A percentile compares a stretch with the other conserved stretches of the same genome.
Conservation (phyloP, 2,888 invertebrate genomes). For the Coenonympha arcania region DNA sequence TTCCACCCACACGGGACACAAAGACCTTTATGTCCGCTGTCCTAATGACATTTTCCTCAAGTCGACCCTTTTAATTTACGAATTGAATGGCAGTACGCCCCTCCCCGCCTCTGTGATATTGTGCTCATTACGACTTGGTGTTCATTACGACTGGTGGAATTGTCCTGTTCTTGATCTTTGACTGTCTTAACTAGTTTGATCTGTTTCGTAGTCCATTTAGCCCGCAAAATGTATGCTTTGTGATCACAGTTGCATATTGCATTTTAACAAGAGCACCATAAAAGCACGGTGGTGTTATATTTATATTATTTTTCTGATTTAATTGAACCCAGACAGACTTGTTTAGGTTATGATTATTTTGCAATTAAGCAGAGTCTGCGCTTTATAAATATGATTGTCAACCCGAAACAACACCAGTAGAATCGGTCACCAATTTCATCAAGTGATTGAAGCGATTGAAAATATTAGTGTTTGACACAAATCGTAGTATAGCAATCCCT, state of each 20-base stretch:
- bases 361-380: no score
- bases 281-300: neutral
- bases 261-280: neutral
- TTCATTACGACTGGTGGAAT: conserved; percentile 21
- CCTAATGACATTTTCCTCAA: conserved; percentile 30
- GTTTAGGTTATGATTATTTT: no score
- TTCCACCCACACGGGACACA: conserved; percentile 11
- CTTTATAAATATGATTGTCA: no score
- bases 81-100: conserved; percentile 30
- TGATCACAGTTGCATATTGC: neutral
- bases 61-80: conserved; percentile 31
- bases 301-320: neutral
- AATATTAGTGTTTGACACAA: no score
- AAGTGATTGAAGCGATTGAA: no score
- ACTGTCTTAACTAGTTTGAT: conserved; percentile 23
- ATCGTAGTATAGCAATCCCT: no score
- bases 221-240: neutral
- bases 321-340: neutral
- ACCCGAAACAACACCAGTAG: no score
- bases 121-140: conserved; percentile 30
- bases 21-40: conserved; percentile 22
- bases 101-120: conserved; percentile 23
- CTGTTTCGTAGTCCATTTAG: conserved; percentile 14
- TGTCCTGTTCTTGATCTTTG: conserved; percentile 26
- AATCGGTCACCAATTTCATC: no score